Evolutionary conservation across 2,797 vertebrate genomes (phyloP).

Genomic region (Psittacula derbiana): DNA sequence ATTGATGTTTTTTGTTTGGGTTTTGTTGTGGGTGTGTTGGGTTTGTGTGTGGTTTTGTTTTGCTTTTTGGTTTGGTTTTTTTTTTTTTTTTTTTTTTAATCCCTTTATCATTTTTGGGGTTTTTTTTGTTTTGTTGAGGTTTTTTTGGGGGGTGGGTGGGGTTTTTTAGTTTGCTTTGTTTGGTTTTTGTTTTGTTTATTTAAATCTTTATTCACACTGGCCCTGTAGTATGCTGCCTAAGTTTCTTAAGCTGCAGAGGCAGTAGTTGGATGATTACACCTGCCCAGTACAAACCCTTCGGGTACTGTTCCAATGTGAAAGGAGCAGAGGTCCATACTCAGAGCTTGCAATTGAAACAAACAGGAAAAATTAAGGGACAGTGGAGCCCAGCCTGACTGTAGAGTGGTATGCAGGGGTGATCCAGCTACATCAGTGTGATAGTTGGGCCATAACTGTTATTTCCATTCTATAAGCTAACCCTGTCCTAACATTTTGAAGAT

Average conservation of each 20-base stretch:
- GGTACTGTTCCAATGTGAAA: accelerated
- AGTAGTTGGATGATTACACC: accelerated
- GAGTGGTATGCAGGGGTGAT: accelerated
- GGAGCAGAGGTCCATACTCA: accelerated
- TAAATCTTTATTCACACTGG: not conserved
- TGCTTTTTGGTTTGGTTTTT: too few species aligned
- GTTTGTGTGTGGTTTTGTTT: not conserved
- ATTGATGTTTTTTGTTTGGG: not conserved
- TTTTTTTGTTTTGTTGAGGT: not conserved
- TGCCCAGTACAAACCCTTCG: accelerated
- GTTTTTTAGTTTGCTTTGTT: not conserved
- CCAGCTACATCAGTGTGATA: accelerated
- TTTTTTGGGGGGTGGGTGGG: not conserved
- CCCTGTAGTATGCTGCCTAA: not conserved
- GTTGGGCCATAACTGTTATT: accelerated
- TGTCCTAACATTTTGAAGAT: not conserved
- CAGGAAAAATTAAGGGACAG: accelerated
- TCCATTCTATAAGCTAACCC: not conserved
- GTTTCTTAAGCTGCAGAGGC: not conserved
- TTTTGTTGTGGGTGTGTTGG: not conserved
- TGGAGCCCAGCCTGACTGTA: not conserved
- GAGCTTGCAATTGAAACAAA: not conserved
- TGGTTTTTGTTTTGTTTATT: not conserved
- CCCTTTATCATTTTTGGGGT: not conserved
- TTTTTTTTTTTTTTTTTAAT: not conserved